Evolutionary conservation across 2,888 invertebrate genomes (phyloP), one percentile per base, ranked within the genome.

Genomic region (Sesia bembeciformis): DNA sequence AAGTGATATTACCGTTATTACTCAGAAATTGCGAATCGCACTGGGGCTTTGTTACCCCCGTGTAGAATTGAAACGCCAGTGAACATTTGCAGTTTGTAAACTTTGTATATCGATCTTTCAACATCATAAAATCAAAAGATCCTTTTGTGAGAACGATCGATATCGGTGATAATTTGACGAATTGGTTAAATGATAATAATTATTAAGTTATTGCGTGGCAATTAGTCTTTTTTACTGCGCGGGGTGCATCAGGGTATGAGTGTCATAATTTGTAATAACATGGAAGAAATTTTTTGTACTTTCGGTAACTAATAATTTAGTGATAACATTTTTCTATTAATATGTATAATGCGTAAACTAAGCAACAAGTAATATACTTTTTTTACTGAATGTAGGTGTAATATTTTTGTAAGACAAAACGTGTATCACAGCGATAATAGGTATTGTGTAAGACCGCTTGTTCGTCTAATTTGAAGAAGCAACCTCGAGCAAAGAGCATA

Each of bases 351-450:
- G 76, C 78, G 75, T 84, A 82, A 78, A 75, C 65, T 81, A 75
- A 84, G 79, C 74, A 76, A 78, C 78, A 82, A 80, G 65, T 85
- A 81, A 82, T 81, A 67, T 86, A 83, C 77, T 70, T 89, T 89
- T 84, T 88, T 84, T 88, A 87, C 81, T 83, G 85, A 74, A 82
- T 68, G 80, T 87, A 87, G 86, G 66, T 78, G 76, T 88, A 88
- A 87, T 85, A 81, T 87, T 86, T 87, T 87, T 86, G 68, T 87
- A 86, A 87, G 81, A 76, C 61, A 67, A 76, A 66, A 56, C 84
- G 89, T 90, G 90, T 90, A 90, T 89, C 81, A 84, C 78, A 88
- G 90, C 90, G 89, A 90, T 90, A 90, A 88, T 87, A 86, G 81
- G 58, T 84, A 81, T 76, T 76, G 64, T 74, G 63, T 78, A 76